Conservation (phyloP, 2,888 invertebrate species). For the Cristatella mucedo region DNA sequence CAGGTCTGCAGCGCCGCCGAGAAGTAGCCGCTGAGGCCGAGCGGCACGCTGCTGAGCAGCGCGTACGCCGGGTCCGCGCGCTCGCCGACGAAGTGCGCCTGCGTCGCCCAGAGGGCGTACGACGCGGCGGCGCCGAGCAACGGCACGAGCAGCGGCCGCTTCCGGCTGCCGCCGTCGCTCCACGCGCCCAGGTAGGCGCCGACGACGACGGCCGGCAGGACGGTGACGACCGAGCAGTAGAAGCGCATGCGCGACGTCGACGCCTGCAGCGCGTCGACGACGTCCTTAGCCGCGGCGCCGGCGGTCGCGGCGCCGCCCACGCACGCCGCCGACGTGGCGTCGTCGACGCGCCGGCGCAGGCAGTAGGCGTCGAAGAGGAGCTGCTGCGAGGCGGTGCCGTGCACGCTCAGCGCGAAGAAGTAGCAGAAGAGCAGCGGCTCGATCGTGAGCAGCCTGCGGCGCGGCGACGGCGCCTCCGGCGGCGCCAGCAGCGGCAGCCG, state of each 20-base stretch:
- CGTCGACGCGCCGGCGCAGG: no score
- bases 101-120: no score
- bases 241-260: neutral
- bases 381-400: neutral
- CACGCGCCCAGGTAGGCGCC: neutral
- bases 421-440: slow-evolving; percentile 1
- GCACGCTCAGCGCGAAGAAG: neutral
- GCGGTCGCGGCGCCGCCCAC: no score
- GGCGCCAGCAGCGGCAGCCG: no score
- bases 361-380: slow-evolving; percentile 1
- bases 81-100: no score
- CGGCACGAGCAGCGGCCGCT: neutral
- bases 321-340: no score
- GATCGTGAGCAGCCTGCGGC: slow-evolving; percentile 2
- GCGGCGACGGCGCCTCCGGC: no score
- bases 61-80: neutral
- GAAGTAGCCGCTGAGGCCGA: slow-evolving; percentile 2
- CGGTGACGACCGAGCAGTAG: neutral
- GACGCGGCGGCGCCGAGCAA: neutral
- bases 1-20: no score
- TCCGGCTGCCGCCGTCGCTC: neutral
- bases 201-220: neutral
- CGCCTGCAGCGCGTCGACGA: neutral
- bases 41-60: neutral
- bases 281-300: no score